Percentiles rank a stretch among this genome's conserved stretches.
These are phyloP conservation scores for Eulemur rufifrons DNA, from an alignment of 2,113 vertebrate species.

Conservation along the genomic window DNA sequence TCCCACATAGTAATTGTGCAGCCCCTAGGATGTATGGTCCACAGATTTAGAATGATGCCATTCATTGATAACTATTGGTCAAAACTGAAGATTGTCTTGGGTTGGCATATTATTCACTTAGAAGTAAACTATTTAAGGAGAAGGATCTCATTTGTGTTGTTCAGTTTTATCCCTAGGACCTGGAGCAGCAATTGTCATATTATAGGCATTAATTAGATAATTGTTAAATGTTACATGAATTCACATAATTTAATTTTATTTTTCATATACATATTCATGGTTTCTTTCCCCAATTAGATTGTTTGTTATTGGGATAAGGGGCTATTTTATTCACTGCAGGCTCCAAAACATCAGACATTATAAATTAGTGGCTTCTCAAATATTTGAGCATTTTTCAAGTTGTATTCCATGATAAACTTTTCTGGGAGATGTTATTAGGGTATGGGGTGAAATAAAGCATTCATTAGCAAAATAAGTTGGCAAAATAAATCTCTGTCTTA, in stretches of 20 bases:
- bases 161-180: background rate
- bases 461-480: background rate
- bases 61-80: background rate
- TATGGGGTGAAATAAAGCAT: background rate
- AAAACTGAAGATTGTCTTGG: background rate
- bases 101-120: background rate
- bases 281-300: background rate
- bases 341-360: background rate
- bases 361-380: background rate
- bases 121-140: background rate
- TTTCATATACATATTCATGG: background rate
- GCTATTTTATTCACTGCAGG: background rate
- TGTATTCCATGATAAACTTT: background rate
- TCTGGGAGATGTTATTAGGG: background rate
- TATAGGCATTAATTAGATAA: background rate
- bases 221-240: background rate
- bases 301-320: background rate
- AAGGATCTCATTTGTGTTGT: background rate
- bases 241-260: background rate
- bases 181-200: background rate
- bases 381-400: constrained; percentile 17
- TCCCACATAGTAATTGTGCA: background rate
- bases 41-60: background rate
- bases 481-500: background rate
- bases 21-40: background rate